These are phyloP conservation scores for Malurus alboscapulatus DNA, from an alignment of 2,113 vertebrate genomes.

Conservation along the genomic window DNA sequence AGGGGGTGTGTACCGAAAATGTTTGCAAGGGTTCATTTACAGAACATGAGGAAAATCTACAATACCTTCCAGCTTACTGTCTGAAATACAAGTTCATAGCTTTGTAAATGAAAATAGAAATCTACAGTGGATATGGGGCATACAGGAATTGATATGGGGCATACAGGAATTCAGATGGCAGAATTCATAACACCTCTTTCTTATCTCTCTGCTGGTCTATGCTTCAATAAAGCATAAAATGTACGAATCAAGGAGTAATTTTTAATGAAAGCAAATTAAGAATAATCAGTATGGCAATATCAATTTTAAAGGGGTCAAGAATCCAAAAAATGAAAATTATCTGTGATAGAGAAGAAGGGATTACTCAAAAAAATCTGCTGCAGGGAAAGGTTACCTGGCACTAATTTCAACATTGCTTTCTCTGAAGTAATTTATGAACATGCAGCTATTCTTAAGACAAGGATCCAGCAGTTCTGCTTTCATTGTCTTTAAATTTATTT, in stretches of 20 bases:
- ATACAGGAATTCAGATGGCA: not conserved
- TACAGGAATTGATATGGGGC: not conserved
- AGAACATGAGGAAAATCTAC: not conserved
- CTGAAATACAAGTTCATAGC: not conserved
- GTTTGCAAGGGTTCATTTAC: rapidly evolving
- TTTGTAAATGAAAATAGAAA: not conserved
- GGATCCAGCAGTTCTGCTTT: not conserved
- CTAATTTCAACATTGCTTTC: not conserved
- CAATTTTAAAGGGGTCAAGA: not conserved
- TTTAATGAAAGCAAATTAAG: not conserved
- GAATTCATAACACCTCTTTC: not conserved
- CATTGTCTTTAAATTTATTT: not conserved
- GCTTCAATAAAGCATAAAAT: not conserved
- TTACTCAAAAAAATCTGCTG: not conserved
- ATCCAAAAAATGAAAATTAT: not conserved
- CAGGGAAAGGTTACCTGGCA: not conserved
- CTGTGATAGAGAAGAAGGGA: not conserved
- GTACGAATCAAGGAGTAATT: not conserved
- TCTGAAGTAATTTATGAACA: not conserved
- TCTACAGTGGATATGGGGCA: not conserved
- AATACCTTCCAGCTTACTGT: not conserved
- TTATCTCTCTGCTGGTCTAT: not conserved
- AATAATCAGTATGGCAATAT: not conserved
- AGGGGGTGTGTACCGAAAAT: not conserved
- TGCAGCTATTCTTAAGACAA: not conserved